Conservation (phyloP, 2,113 vertebrate species). For the Barbus barbus region DNA sequence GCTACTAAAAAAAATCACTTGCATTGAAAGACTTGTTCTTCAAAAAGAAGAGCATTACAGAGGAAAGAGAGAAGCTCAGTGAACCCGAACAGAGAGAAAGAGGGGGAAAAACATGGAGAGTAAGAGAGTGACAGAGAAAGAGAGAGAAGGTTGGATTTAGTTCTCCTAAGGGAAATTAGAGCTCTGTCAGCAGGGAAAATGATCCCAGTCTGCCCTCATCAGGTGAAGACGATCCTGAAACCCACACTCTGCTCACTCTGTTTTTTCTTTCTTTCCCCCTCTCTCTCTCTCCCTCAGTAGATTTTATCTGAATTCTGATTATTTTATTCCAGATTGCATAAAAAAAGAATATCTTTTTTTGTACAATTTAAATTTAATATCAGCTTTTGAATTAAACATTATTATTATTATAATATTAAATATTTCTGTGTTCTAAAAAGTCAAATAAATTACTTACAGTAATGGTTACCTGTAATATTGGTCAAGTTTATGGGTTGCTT, state of each 20-base stretch:
- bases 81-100: slow-evolving; percentile 47
- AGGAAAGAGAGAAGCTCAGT: slow-evolving; percentile 40
- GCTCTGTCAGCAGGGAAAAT: slow-evolving; percentile 64
- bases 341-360: neutral
- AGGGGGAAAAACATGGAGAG: neutral
- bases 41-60: slow-evolving; percentile 36
- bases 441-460: neutral
- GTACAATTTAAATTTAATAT: neutral
- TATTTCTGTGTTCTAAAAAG: neutral
- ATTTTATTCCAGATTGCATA: too few relatives aligned
- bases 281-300: neutral
- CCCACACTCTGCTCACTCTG: slow-evolving; percentile 45
- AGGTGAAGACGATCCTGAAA: slow-evolving; percentile 71
- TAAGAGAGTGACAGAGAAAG: slow-evolving; percentile 22
- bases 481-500: neutral
- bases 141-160: slow-evolving; percentile 42
- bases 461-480: neutral
- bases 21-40: slow-evolving; percentile 39
- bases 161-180: slow-evolving; percentile 60
- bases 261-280: too few relatives aligned
- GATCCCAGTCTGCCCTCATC: slow-evolving; percentile 78
- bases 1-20: too few relatives aligned
- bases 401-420: too few relatives aligned
- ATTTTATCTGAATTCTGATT: neutral
- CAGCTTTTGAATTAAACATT: neutral